Evolutionary conservation across 2,113 vertebrate species (phyloP).

Genomic region (Ctenomys sociabilis): DNA sequence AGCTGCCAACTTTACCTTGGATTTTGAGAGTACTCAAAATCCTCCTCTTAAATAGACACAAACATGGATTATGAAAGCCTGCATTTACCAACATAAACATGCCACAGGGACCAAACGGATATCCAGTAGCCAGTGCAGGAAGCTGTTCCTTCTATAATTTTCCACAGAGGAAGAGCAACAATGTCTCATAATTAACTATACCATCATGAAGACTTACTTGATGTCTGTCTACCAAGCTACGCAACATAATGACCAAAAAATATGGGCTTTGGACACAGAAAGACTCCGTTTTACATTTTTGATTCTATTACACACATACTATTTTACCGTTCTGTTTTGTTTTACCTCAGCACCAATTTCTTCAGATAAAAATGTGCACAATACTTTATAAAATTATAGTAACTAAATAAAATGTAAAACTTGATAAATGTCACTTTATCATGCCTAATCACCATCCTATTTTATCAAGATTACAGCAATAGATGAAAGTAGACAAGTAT

Average conservation of each 20-base stretch:
- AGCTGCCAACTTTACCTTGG: not conserved
- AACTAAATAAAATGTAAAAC: not conserved
- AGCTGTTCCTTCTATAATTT: not conserved
- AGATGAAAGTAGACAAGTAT: not conserved
- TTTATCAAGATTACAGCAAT: slow-evolving; percentile 4
- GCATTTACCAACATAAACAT: not conserved
- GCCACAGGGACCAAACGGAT: not conserved
- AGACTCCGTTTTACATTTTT: not conserved
- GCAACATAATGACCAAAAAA: not conserved
- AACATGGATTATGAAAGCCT: not conserved
- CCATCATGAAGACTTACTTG: not conserved
- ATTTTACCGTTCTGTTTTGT: not conserved
- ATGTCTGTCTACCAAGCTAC: not conserved
- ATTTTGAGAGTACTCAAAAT: not conserved
- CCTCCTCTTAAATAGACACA: not conserved
- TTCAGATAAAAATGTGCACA: not conserved
- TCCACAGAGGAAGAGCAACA: not conserved
- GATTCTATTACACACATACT: not conserved
- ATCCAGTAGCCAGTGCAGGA: not conserved
- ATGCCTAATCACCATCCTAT: not conserved
- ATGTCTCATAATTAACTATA: not conserved
- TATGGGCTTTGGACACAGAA: not conserved
- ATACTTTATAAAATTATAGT: not conserved
- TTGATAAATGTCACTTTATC: not conserved
- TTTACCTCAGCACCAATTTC: not conserved